A percentile compares a stretch with the other conserved stretches of the same genome.
These are phyloP conservation scores for Hycleus cichorii DNA, from an alignment of 1,140 invertebrate species.

Conservation along the genomic window DNA sequence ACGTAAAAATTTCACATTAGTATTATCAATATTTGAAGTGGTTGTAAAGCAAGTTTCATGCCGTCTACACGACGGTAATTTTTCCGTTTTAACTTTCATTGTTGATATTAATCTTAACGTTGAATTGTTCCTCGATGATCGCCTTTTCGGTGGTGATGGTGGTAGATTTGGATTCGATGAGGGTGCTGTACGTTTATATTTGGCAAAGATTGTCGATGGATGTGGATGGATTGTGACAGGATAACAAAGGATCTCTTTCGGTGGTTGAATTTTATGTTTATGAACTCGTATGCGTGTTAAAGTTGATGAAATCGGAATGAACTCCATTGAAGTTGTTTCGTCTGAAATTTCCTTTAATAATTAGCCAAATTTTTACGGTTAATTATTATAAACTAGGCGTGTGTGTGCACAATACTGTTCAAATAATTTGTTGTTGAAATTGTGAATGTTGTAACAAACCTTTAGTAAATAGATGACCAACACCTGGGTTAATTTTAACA, in stretches of 20 bases:
- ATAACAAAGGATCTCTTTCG: slow-evolving; percentile 51
- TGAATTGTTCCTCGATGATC: slow-evolving; percentile 64
- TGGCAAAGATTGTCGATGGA: slow-evolving; percentile 42
- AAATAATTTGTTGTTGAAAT: slow-evolving; percentile 1
- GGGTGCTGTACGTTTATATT: slow-evolving; percentile 46
- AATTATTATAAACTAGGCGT: no score
- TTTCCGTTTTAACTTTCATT: slow-evolving; percentile 36
- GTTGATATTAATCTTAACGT: slow-evolving; percentile 59
- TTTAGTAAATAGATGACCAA: neutral
- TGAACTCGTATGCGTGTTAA: slow-evolving; percentile 71
- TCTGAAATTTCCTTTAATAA: neutral
- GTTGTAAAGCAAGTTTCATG: slow-evolving; percentile 54
- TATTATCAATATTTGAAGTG: slow-evolving; percentile 33
- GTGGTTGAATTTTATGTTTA: slow-evolving; percentile 46
- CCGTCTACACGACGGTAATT: slow-evolving; percentile 31
- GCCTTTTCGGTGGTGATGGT: slow-evolving; percentile 61
- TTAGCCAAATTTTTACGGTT: no score
- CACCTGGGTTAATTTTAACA: neutral
- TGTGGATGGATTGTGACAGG: slow-evolving; percentile 45
- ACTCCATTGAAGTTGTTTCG: slow-evolving; percentile 50
- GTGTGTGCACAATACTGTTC: neutral
- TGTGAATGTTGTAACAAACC: slow-evolving; percentile 1
- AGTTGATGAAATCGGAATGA: slow-evolving; percentile 72
- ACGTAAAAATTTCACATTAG: slow-evolving; percentile 50
- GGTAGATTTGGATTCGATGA: slow-evolving; percentile 45